Conservation (phyloP, 2,113 vertebrate genomes). For the Daboia siamensis region DNA sequence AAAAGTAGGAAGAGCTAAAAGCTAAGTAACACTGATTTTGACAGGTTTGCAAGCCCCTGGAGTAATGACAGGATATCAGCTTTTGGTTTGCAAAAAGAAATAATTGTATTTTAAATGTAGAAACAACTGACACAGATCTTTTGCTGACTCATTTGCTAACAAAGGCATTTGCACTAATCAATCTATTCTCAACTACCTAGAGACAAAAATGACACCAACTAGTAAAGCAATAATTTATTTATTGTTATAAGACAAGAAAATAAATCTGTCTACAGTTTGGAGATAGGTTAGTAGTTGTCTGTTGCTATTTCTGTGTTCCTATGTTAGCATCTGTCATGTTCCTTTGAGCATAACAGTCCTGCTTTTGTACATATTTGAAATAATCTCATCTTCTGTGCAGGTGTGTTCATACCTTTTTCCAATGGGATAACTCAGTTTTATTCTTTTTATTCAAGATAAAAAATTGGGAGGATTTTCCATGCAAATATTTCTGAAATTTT, state of each 20-base stretch:
- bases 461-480: constrained; percentile 12
- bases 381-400: constrained; percentile 22
- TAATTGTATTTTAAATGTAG: constrained; percentile 28
- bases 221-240: not conserved
- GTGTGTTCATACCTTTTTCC: not conserved
- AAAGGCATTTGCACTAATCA: not conserved
- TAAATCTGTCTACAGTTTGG: constrained; percentile 19
- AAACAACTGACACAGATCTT: constrained; percentile 21
- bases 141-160: not conserved
- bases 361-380: constrained; percentile 40
- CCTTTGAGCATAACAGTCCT: constrained; percentile 43
- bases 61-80: not conserved
- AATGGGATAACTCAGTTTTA: constrained; percentile 25
- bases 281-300: constrained; percentile 22
- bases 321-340: constrained; percentile 47
- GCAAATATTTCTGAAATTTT: constrained; percentile 37
- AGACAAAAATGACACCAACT: constrained; percentile 18
- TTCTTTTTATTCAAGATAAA: constrained; percentile 45
- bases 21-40: not conserved
- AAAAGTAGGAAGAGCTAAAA: constrained; percentile 4
- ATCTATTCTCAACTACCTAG: constrained; percentile 13
- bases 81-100: constrained; percentile 20
- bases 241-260: constrained; percentile 25
- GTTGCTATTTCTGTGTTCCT: constrained; percentile 8
- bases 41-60: constrained; percentile 8